Conservation (phyloP, 2,888 invertebrate species). For the Orthosia incerta region DNA sequence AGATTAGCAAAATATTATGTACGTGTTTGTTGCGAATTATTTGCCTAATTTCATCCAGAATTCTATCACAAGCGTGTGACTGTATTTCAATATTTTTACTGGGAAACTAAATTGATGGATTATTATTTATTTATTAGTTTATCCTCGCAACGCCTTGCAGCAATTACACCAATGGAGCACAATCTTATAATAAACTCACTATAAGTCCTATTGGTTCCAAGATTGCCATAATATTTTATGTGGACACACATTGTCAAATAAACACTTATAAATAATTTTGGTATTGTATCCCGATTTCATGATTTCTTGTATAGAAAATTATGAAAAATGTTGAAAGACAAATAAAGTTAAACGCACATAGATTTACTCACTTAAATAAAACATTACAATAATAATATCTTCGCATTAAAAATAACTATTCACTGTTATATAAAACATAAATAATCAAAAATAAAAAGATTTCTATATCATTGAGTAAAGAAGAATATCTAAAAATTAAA, state of each 20-base stretch:
- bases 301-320: background rate
- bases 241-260: no score
- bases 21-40: slow-evolving; percentile 2
- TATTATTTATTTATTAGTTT: no score
- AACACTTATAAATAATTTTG: no score
- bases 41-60: background rate
- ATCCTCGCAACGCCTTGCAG: no score
- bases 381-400: slow-evolving; percentile 24
- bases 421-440: slow-evolving; percentile 61
- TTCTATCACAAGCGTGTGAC: background rate
- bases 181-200: no score
- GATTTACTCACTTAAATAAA: slow-evolving; percentile 22
- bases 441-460: slow-evolving; percentile 56
- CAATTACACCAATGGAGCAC: no score
- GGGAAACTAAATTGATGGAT: background rate
- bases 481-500: slow-evolving; percentile 54
- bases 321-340: background rate
- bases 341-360: slow-evolving; percentile 31
- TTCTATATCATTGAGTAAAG: slow-evolving; percentile 59
- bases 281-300: background rate
- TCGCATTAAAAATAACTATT: slow-evolving; percentile 44
- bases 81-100: background rate
- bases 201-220: background rate
- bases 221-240: slow-evolving; percentile 18
- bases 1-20: slow-evolving; percentile 3